Percentiles rank a stretch among this genome's conserved stretches.
These are phyloP conservation scores for Proterorhinus semilunaris DNA, from an alignment of 2,113 vertebrate genomes.

Conservation along the genomic window DNA sequence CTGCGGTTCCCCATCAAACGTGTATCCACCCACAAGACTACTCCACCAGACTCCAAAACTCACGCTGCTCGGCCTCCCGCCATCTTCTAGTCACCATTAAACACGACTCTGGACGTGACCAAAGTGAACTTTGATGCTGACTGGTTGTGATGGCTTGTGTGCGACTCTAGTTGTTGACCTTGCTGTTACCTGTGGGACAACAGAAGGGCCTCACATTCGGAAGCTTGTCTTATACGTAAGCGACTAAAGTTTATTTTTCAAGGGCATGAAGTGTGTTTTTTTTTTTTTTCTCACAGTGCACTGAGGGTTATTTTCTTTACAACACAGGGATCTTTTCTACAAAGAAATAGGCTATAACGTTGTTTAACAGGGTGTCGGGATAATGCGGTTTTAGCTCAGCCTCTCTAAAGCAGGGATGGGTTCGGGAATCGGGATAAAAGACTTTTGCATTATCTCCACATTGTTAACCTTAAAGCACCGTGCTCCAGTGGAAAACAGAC, in stretches of 20 bases:
- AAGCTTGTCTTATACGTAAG: constrained; percentile 24
- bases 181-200: constrained; percentile 34
- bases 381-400: constrained; percentile 27
- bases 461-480: constrained; percentile 45
- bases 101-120: constrained; percentile 7
- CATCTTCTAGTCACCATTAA: constrained; percentile 18
- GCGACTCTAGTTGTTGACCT: constrained; percentile 36
- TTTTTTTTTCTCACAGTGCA: constrained; percentile 19
- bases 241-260: constrained; percentile 28
- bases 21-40: constrained; percentile 49
- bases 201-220: constrained; percentile 42
- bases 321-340: constrained; percentile 21
- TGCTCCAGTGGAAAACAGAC: constrained; percentile 32
- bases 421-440: constrained; percentile 52
- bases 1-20: constrained; percentile 52
- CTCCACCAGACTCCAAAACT: constrained; percentile 21
- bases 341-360: constrained; percentile 16
- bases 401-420: constrained; percentile 30
- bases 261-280: constrained; percentile 14
- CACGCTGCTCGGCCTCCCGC: constrained; percentile 35
- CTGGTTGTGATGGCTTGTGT: constrained; percentile 22
- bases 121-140: constrained; percentile 16
- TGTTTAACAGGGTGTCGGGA: constrained; percentile 32
- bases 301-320: constrained; percentile 16
- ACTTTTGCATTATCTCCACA: constrained; percentile 42